Evolutionary conservation across 2,888 invertebrate species (phyloP), one percentile per base, ranked within the genome.

Genomic region (Lochmaea capreae): DNA sequence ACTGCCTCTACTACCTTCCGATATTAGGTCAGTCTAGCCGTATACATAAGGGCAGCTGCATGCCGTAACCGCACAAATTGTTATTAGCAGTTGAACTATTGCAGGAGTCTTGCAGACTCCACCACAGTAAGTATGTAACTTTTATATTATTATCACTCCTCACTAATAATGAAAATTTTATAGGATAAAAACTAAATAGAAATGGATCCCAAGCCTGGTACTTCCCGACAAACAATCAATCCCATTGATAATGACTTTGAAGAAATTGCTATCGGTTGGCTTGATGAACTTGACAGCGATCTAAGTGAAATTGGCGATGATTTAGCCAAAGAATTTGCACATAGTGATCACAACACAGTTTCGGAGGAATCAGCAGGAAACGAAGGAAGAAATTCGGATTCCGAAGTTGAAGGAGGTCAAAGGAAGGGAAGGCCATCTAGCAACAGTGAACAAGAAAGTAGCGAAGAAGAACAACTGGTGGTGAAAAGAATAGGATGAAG

Each of bases 401-500:
- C 49, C 12, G 49, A 49, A 49, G 12, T 49, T 49, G 14, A 49
- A 49, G 49, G 49, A 49, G 14, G 49, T 49, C 49, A 49, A 49
- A 14, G 14, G 4, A 49, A 49, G 11, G 49, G 49, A 49, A 14
- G 49, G 49, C 49, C 49, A 49, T 14, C 11, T 49, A 49, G 49
- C 49, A 49, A 49, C 49, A 49, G 49, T 49, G 49, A 49, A 49
- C 49, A 49, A 49, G 49, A 49, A 49, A 49, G 49, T 49, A 49
- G 49, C 49, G 49, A 49, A 49, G 49, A 49, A 49, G 49, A 49
- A 49, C 49, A 49, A 49, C 49, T 49, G 49, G 49, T 49, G 49
- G 49, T 26, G 26, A 26, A 26, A 52, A 52, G n/a, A 52, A 52
- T 52, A 11, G 52, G 11, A 14, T 52, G 14, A 52, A 52, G n/a